These are phyloP conservation scores for Prietella phreatophila DNA, from an alignment of 2,113 vertebrate species.

Conservation along the genomic window DNA sequence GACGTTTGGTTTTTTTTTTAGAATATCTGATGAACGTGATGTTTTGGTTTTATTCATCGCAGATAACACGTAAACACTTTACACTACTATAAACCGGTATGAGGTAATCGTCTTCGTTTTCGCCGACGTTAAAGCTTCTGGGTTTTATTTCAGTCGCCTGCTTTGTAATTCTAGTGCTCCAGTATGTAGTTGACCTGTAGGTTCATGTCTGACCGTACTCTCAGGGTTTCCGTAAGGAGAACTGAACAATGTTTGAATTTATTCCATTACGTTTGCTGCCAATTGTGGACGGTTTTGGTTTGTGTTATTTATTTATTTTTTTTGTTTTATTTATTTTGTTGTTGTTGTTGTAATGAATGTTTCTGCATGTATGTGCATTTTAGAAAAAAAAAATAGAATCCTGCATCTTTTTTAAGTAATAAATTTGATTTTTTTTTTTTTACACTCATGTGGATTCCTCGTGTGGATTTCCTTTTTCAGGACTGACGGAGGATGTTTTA, in stretches of 20 bases:
- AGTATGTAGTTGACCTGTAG: not conserved
- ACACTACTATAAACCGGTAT: not conserved
- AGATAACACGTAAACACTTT: not conserved
- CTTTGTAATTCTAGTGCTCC: not conserved
- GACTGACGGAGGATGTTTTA: not conserved
- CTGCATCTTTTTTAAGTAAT: not conserved
- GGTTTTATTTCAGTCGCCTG: not conserved
- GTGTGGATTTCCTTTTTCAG: not conserved
- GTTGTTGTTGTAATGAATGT: too few relatives aligned
- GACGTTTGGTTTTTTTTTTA: not conserved
- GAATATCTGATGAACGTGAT: not conserved
- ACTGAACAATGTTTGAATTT: not conserved
- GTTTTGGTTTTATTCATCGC: not conserved
- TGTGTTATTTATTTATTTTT: too few relatives aligned
- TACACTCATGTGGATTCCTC: not conserved
- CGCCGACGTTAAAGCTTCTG: not conserved
- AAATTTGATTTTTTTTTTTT: conserved; percentile 6
- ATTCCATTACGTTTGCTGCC: not conserved
- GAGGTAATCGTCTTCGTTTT: not conserved
- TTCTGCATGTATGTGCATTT: not conserved
- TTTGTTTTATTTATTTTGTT: not conserved
- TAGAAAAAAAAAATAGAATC: not conserved
- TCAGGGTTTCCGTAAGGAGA: not conserved
- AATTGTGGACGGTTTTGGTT: not conserved
- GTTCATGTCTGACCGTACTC: not conserved